Base-by-base conservation (phyloP, 2,888 invertebrate genomes). In the Eudemis profundana region DNA sequence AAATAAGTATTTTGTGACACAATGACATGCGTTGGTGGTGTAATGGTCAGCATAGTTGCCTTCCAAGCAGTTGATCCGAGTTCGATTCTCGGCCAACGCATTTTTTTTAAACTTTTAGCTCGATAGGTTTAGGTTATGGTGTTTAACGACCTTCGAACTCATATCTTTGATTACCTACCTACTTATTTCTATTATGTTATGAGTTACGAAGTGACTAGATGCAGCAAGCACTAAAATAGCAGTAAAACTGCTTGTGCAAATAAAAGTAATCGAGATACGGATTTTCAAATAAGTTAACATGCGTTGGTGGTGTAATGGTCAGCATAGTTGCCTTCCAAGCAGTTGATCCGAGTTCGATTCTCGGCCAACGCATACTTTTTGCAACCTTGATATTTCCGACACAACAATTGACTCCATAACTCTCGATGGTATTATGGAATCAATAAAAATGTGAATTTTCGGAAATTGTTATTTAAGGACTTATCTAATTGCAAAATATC, bases 241-340 rank as follows among this genome's bases (percentile, higher is more conserved):
- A n/a, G n/a, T n/a, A n/a, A n/a, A n/a, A n/a, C n/a, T n/a, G n/a
- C n/a, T n/a, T n/a, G n/a, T n/a, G n/a, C n/a, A n/a, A n/a, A n/a
- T n/a, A n/a, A n/a, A n/a, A n/a, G 5, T 33, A 33, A 12, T 7
- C 10, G 0, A 33, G 8, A 10, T 33, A 33, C 1, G 8, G 5
- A 33, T 33, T 33, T 33, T 8, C 8, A 2, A 33, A 4, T 2
- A 0, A 2, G 12, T 12, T 21, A 33, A 63, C 23, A 38, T 38
- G 76, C 76, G 75, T 74, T 74, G 76, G 75, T 76, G 74, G 75
- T 76, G 76, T 76, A 76, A 76, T 75, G 76, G 76, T 76, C 72
- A 76, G 76, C 75, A 75, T 76, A 76, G 76, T 75, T 76, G 76
- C 75, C 76, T 76, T 76, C 76, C 76, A 75, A 76, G 76, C 76